Conservation (phyloP, 2,113 vertebrate species). For the Vicugna pacos region DNA sequence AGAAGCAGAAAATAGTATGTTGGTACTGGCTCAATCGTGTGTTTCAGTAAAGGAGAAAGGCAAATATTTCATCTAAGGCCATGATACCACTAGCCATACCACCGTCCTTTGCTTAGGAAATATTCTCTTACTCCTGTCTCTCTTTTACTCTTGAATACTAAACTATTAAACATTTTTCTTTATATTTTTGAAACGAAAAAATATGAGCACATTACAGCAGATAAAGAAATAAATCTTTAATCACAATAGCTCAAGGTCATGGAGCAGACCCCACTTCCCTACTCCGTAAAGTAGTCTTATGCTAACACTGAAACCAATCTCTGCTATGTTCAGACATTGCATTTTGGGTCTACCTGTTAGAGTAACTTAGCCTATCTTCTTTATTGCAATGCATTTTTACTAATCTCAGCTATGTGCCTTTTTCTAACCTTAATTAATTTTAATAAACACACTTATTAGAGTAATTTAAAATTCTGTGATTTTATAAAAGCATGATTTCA, state of each 20-base stretch:
- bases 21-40: neutral
- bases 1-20: neutral
- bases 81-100: neutral
- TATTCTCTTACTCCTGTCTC: neutral
- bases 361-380: neutral
- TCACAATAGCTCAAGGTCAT: neutral
- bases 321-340: neutral
- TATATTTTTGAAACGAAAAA: neutral
- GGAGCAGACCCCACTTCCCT: too few relatives aligned
- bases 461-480: constrained; percentile 37
- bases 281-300: neutral
- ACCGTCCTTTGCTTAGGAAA: neutral
- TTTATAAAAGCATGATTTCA: constrained; percentile 31
- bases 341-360: neutral
- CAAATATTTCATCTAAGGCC: neutral
- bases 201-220: neutral
- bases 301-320: neutral
- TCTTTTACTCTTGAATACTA: neutral
- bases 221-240: neutral
- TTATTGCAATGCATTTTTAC: neutral
- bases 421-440: constrained; percentile 28
- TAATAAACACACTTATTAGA: neutral
- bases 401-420: neutral
- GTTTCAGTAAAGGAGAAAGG: neutral
- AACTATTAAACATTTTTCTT: neutral